Evolutionary conservation across 2,797 vertebrate genomes (phyloP).

Genomic region (Denticeps clupeoides): DNA sequence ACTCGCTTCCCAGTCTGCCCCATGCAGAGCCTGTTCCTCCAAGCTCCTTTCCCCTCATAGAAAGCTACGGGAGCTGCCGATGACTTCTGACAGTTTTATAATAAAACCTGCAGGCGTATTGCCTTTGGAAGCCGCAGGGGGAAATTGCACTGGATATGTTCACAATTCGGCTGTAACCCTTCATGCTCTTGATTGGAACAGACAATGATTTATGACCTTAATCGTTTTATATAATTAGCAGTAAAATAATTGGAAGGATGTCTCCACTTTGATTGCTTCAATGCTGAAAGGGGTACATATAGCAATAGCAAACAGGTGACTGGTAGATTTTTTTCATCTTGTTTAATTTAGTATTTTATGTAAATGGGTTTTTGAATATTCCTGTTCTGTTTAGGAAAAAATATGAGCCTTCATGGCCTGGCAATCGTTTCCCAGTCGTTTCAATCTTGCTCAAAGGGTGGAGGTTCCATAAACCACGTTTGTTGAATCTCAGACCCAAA

Average conservation of each 20-base stretch:
- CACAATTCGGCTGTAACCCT: neutral
- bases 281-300: too few species aligned
- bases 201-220: constrained; percentile 18
- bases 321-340: constrained; percentile 6
- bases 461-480: neutral
- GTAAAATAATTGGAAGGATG: constrained; percentile 11
- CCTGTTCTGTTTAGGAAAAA: constrained; percentile 10
- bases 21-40: neutral
- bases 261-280: too few species aligned
- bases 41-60: neutral
- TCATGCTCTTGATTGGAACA: constrained; percentile 9
- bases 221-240: constrained; percentile 16
- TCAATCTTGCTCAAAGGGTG: neutral
- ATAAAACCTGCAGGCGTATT: constrained; percentile 17
- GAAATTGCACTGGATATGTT: constrained; percentile 11
- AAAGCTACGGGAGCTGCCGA: constrained; percentile 6
- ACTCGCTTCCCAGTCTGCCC: neutral
- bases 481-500: constrained; percentile 1
- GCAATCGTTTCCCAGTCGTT: constrained; percentile 1
- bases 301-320: too few species aligned
- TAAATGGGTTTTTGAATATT: constrained; percentile 14
- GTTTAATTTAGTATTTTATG: neutral
- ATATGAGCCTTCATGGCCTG: neutral
- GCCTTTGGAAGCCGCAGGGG: constrained; percentile 12
- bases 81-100: constrained; percentile 22